Conservation (phyloP, 2,113 vertebrate genomes). For the Elephas maximus region DNA sequence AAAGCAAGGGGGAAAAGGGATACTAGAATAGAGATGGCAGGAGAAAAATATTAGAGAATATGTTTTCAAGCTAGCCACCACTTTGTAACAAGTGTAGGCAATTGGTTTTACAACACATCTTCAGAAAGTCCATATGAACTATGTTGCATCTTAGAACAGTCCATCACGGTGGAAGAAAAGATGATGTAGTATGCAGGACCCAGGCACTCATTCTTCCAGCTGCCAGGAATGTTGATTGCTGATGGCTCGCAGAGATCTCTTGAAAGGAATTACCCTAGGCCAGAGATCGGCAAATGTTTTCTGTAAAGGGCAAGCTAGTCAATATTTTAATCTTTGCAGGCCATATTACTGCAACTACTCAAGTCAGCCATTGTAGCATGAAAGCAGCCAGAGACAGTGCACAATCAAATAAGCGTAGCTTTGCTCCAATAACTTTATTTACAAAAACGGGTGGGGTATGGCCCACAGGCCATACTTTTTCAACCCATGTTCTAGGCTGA, state of each 20-base stretch:
- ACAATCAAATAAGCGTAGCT: not conserved
- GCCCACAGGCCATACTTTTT: not conserved
- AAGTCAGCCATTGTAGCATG: not conserved
- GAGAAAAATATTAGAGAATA: not conserved
- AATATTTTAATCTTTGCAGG: not conserved
- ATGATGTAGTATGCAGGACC: not conserved
- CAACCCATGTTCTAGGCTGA: not conserved
- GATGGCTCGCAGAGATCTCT: not conserved
- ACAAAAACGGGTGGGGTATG: not conserved
- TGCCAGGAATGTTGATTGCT: not conserved
- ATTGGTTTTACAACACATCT: conserved; percentile 5
- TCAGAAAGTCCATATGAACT: conserved; percentile 26
- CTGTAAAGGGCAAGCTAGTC: not conserved
- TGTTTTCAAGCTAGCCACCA: conserved; percentile 18
- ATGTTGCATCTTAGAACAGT: conserved; percentile 21
- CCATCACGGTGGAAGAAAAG: not conserved
- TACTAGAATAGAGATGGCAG: not conserved
- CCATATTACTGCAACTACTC: not conserved
- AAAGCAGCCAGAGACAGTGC: not conserved
- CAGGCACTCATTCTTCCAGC: not conserved
- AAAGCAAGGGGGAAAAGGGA: not conserved
- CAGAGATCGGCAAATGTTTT: not conserved
- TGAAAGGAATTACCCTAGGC: not conserved
- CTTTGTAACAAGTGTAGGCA: not conserved
- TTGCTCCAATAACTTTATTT: not conserved